A percentile compares a stretch with the other conserved stretches of the same genome.
Evolutionary conservation across 2,797 vertebrate species (phyloP).

Genomic region (Myioborus miniatus): DNA sequence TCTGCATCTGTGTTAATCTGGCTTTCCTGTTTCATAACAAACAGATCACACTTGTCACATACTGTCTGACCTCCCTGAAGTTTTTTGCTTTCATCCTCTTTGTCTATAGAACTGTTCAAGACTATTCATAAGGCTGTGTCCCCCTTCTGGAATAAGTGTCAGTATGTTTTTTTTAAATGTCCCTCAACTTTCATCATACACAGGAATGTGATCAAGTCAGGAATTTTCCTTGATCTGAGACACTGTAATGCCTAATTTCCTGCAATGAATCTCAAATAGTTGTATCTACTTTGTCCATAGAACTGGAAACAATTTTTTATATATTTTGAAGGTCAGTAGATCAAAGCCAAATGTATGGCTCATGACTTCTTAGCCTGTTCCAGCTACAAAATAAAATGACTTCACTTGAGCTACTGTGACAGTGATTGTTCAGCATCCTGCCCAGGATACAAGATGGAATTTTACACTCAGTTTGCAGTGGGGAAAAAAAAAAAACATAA

Average conservation of each 20-base stretch:
- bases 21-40: background rate
- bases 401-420: background rate
- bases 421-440: background rate
- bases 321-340: background rate
- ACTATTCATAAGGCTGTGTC: background rate
- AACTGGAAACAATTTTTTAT: background rate
- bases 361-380: background rate
- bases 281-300: background rate
- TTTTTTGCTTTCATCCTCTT: background rate
- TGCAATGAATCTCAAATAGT: background rate
- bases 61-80: background rate
- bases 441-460: background rate
- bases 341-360: background rate
- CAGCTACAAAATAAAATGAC: background rate
- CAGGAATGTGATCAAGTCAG: background rate
- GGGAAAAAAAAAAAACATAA: background rate
- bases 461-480: background rate
- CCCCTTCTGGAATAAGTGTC: background rate
- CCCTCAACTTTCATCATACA: background rate
- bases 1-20: background rate
- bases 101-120: background rate
- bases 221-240: background rate
- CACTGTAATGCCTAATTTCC: background rate
- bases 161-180: background rate
- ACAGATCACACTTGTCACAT: background rate